Percentiles rank a stretch among this genome's conserved stretches.
Conservation (phyloP, 2,797 vertebrate species). For the Philypnodon macrostomus region DNA sequence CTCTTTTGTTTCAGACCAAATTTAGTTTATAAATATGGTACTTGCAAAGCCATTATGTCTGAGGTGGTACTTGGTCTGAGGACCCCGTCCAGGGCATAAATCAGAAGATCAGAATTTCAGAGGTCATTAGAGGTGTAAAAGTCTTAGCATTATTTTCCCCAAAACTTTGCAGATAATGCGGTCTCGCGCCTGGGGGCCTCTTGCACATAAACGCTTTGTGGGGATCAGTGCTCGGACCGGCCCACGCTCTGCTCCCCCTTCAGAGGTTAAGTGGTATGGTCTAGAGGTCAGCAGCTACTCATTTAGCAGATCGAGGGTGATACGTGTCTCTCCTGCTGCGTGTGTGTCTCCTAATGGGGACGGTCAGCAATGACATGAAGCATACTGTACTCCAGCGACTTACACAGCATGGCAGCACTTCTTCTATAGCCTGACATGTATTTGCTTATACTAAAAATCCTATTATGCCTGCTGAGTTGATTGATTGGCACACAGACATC, state of each 20-base stretch:
- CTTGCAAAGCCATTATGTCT: no score
- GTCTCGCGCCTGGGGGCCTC: conserved; percentile 24
- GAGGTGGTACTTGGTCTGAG: no score
- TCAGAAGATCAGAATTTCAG: conserved; percentile 1
- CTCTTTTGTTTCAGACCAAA: no score
- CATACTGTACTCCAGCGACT: conserved; percentile 50
- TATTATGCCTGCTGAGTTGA: not conserved
- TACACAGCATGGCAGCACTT: conserved; percentile 37
- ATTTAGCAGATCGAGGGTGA: conserved; percentile 52
- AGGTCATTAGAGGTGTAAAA: not conserved
- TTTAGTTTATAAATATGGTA: no score
- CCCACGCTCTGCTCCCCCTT: conserved; percentile 14
- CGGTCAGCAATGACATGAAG: conserved; percentile 64
- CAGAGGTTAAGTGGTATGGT: conserved; percentile 54
- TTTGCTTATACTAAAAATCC: not conserved
- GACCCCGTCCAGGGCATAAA: no score
- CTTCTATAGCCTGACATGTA: not conserved
- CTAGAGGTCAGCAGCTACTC: conserved; percentile 46
- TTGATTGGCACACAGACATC: conserved; percentile 26
- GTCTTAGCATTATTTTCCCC: conserved; percentile 18
- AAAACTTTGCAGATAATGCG: conserved; percentile 31
- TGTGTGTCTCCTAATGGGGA: conserved; percentile 52
- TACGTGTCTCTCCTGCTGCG: conserved; percentile 53
- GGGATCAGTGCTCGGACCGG: conserved; percentile 30
- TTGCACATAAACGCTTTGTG: conserved; percentile 25